Evolutionary conservation across 37 sponge, comb jelly and placozoan species (phyloP).

Genomic region (Spongilla lacustris): DNA sequence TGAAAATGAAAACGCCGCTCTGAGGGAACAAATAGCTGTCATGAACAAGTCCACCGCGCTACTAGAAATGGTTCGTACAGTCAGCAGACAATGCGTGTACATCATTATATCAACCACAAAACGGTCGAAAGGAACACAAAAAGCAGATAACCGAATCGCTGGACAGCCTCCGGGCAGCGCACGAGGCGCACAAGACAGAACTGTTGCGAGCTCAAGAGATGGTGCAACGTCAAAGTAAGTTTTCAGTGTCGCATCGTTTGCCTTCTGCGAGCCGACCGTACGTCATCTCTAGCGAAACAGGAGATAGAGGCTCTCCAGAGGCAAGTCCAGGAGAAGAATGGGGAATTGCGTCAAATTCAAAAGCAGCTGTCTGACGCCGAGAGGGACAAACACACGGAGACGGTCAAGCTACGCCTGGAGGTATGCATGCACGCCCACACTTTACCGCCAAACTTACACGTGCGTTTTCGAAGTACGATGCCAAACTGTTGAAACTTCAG

Average conservation of each 20-base stretch:
- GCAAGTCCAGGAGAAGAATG: conserved; percentile 56
- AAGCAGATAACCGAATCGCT: conserved; percentile 62
- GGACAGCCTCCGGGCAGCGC: conserved; percentile 54
- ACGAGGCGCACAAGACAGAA: conserved; percentile 72
- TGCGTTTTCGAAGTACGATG: conserved; percentile 57
- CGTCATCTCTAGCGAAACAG: conserved; percentile 42
- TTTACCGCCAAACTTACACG: not conserved
- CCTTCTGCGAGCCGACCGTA: too few relatives aligned
- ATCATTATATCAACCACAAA: too few relatives aligned
- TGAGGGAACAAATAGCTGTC: conserved; percentile 48
- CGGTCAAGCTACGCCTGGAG: conserved; percentile 82
- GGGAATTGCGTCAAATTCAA: conserved; percentile 60
- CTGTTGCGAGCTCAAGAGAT: conserved; percentile 23
- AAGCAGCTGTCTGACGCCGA: conserved; percentile 65
- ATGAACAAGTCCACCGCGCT: conserved; percentile 13
- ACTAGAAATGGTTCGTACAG: conserved; percentile 27
- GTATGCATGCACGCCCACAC: conserved; percentile 13
- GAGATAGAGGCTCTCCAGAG: conserved; percentile 51
- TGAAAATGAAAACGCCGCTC: conserved; percentile 46
- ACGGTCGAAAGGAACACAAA: conserved; percentile 47
- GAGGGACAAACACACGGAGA: conserved; percentile 71
- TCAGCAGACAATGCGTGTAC: not conserved
- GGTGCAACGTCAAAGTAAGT: conserved; percentile 45
- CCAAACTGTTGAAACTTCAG: conserved; percentile 77
- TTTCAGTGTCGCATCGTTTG: not conserved